Evolutionary conservation across 2,797 vertebrate species (phyloP), one percentile per base, ranked within the genome.

Genomic region (Siniperca obscura): DNA sequence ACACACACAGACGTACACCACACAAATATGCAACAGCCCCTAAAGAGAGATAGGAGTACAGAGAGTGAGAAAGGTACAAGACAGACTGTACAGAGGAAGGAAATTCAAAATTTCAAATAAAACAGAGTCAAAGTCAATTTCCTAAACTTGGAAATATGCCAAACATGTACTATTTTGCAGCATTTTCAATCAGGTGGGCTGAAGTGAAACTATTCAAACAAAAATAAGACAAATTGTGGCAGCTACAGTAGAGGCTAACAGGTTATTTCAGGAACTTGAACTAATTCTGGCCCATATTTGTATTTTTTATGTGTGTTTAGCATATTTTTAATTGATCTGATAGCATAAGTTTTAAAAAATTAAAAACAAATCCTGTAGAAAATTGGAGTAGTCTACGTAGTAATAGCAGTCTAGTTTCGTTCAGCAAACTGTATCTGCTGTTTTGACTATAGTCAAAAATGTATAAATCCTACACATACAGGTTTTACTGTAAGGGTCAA

Each of bases 61-160:
- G 21, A 60, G 53, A 55, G 59, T 19, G 50, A 67, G 46, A 65
- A 36, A 83, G 38, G 42, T 27, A 81, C 56, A 62, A 75, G 61
- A 52, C 62, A 4, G 36, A 60, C 27, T n/a, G 69, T n/a, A 17
- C 30, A 66, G 42, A 25, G 65, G 40, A 22, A 27, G 52, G 42
- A 30, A 30, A 25, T 14, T 57, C 7, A 22, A 62, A 62, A 66
- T 2, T 48, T 0, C 1, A 34, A 67, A 1, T 10, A 65, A 44
- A 75, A 80, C 64, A 50, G 27, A 82, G 17, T 36, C 36, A 36
- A 59, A 60, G 53, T 21, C 34, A 1, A 0, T 38, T 75, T 66
- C 36, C 34, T 40, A 44, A 82, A 82, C 64, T 75, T 30, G 30
- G 30, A 30, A 30, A 30, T 3, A 30, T 3, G 30, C 30, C 30